These are phyloP conservation scores for Brachionus plicatilis DNA, from an alignment of 1,140 invertebrate species.

Conservation along the genomic window DNA sequence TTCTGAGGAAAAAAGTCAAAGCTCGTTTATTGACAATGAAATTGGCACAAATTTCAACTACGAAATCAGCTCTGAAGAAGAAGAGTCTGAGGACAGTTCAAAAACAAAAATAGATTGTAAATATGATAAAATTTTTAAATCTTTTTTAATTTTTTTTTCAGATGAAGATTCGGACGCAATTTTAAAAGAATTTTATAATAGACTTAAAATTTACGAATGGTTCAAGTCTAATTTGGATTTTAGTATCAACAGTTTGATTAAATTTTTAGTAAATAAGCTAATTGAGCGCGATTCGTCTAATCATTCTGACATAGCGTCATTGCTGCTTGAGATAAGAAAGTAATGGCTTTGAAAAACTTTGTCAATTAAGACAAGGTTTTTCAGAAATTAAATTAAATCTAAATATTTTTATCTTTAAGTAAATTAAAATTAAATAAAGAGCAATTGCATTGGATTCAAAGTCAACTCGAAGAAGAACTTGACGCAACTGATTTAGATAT, in stretches of 20 bases:
- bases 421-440: constrained; percentile 1
- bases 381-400: not conserved
- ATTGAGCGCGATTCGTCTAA: not conserved
- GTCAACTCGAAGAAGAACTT: constrained; percentile 36
- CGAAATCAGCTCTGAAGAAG: constrained; percentile 1
- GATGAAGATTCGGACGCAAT: not conserved
- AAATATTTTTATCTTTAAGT: not conserved
- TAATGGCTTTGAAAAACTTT: not conserved
- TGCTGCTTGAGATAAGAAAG: constrained; percentile 4
- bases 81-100: not conserved
- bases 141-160: not conserved
- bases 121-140: not conserved
- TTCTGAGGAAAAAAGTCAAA: not conserved
- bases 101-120: not conserved
- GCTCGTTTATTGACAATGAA: not conserved
- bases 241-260: not conserved
- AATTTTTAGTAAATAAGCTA: constrained; percentile 23
- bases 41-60: not conserved
- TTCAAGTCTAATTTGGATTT: not conserved
- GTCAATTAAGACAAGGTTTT: not conserved
- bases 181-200: not conserved
- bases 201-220: not conserved
- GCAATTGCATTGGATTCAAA: not conserved
- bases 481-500: constrained; percentile 33
- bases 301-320: not conserved